phyloP scores from a whole-genome alignment of 37 sponge, comb jelly and placozoan genomes.

The Eunapius fragilis region DNA sequence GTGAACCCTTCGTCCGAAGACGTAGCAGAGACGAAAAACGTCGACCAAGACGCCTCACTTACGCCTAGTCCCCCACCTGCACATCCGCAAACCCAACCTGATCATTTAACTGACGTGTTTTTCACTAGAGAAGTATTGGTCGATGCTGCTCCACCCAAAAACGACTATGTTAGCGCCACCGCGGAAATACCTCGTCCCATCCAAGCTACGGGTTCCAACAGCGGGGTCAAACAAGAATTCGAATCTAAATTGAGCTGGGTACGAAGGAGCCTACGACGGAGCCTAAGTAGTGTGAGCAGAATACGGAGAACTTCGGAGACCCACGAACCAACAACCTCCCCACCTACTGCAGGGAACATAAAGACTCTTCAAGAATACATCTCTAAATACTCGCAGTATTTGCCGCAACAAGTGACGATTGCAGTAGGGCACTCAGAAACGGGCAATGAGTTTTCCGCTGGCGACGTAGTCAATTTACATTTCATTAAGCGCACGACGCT shows the following conservation, averaged over 20 bases:
- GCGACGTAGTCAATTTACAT: not conserved
- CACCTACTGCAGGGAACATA: not conserved
- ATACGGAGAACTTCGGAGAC: not conserved
- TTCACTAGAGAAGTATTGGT: not conserved
- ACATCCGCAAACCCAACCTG: not conserved
- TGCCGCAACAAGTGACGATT: not conserved
- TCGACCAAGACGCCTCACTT: not conserved
- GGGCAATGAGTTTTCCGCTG: not conserved
- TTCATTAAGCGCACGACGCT: not conserved
- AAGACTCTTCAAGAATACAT: not conserved
- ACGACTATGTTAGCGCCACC: not conserved
- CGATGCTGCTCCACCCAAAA: not conserved
- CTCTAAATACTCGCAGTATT: not conserved
- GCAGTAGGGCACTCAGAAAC: not conserved
- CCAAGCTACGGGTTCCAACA: not conserved
- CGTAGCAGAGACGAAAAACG: not conserved
- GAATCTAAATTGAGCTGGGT: not conserved
- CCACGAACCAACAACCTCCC: not conserved
- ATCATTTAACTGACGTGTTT: not conserved
- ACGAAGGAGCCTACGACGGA: not conserved
- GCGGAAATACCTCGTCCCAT: not conserved
- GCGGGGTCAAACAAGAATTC: not conserved
- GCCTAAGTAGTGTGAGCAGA: not conserved
- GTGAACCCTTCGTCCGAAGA: not conserved
- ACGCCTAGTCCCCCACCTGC: not conserved